Evolutionary conservation across 2,888 invertebrate genomes (phyloP).

Genomic region (Sesamia inferens): DNA sequence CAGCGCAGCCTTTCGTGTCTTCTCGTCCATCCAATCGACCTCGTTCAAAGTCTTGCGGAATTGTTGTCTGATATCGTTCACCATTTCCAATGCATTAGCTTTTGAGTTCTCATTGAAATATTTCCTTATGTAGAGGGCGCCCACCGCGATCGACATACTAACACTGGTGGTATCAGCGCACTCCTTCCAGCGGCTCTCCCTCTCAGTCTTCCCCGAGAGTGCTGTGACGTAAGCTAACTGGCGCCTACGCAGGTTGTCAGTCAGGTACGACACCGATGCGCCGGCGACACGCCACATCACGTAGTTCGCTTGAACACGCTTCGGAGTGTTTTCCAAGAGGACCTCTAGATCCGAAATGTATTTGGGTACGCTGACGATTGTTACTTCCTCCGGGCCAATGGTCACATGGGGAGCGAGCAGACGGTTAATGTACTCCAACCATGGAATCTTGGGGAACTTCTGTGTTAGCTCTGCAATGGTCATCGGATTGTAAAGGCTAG

Average conservation of each 20-base stretch:
- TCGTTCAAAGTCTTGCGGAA: constrained; percentile 94
- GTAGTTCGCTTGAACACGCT: constrained; percentile 94
- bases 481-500: constrained; percentile 97
- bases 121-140: constrained; percentile 96
- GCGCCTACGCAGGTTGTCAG: constrained; percentile 93
- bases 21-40: constrained; percentile 98
- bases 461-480: constrained; percentile 93
- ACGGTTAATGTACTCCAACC: constrained; percentile 95
- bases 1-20: constrained; percentile 93
- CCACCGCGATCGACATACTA: constrained; percentile 94
- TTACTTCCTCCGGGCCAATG: constrained; percentile 92
- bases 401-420: constrained; percentile 92
- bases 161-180: constrained; percentile 95
- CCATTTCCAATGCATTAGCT: constrained; percentile 96
- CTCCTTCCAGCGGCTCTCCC: constrained; percentile 97
- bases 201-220: constrained; percentile 95
- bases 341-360: constrained; percentile 93
- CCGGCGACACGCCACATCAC: constrained; percentile 97
- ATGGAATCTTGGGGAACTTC: constrained; percentile 94
- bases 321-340: constrained; percentile 88
- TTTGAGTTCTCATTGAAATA: constrained; percentile 96
- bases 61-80: constrained; percentile 94
- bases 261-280: constrained; percentile 94
- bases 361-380: constrained; percentile 96
- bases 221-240: constrained; percentile 95